Conservation (phyloP, 2,888 invertebrate species). For the Agrenia bidenticulata region DNA sequence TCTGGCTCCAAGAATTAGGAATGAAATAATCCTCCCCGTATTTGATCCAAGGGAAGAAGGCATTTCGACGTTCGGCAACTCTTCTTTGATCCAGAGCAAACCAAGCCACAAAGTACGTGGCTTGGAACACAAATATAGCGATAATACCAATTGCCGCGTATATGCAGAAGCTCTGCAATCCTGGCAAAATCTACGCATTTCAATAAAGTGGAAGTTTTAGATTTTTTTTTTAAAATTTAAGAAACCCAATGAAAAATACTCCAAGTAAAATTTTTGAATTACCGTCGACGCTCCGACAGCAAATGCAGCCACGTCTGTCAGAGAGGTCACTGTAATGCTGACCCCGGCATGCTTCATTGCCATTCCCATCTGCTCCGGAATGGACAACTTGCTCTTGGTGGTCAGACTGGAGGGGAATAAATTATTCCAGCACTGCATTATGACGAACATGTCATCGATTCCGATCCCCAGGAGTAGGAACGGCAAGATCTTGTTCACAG, state of each 20-base stretch:
- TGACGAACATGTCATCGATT: slow-evolving; percentile 82
- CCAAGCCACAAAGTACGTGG: slow-evolving; percentile 78
- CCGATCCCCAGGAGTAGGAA: slow-evolving; percentile 75
- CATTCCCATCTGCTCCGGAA: slow-evolving; percentile 66
- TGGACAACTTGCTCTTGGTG: slow-evolving; percentile 54
- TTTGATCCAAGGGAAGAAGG: slow-evolving; percentile 67
- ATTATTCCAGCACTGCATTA: slow-evolving; percentile 74
- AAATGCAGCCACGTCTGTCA: slow-evolving; percentile 79
- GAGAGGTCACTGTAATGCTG: slow-evolving; percentile 77
- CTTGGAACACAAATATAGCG: slow-evolving; percentile 71
- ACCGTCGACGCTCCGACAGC: slow-evolving; percentile 76
- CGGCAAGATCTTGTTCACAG: slow-evolving; percentile 77
- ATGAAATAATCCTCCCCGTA: slow-evolving; percentile 61
- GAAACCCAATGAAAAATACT: too few species aligned
- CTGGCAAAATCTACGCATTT: slow-evolving; percentile 68
- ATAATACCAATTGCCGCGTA: slow-evolving; percentile 76
- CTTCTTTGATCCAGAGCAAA: slow-evolving; percentile 71
- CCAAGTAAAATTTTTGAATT: too few species aligned
- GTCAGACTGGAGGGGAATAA: slow-evolving; percentile 42
- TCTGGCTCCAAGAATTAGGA: slow-evolving; percentile 62
- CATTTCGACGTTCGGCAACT: slow-evolving; percentile 66
- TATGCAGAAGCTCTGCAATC: slow-evolving; percentile 76
- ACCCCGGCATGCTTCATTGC: slow-evolving; percentile 78
- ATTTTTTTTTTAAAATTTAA: background rate
- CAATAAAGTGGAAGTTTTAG: background rate